phyloP scores from a whole-genome alignment of 2,888 invertebrate species.

The Lasioglossum oenotherae region DNA sequence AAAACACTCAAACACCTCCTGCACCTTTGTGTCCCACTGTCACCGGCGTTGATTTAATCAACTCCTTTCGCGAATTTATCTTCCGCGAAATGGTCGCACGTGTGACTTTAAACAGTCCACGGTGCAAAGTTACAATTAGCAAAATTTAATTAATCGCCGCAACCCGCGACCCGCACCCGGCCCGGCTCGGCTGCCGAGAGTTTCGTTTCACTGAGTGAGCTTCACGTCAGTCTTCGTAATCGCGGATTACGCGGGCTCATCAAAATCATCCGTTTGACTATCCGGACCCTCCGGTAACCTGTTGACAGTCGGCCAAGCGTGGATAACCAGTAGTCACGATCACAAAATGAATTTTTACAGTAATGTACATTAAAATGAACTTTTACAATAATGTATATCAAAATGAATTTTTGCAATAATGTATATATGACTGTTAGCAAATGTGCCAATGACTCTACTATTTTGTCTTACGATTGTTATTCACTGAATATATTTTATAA shows the following conservation, averaged over 20 bases:
- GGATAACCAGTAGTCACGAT: not conserved
- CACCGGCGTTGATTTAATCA: slow-evolving; percentile 3
- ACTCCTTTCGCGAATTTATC: slow-evolving; percentile 9
- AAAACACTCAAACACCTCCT: not conserved
- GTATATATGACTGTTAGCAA: no score
- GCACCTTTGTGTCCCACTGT: not conserved
- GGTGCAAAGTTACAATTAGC: slow-evolving; percentile 10
- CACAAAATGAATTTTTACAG: not conserved
- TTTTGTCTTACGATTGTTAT: no score
- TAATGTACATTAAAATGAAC: not conserved
- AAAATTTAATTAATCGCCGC: slow-evolving; percentile 39
- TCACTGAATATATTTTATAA: no score
- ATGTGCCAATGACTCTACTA: no score
- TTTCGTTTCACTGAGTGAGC: slow-evolving; percentile 1
- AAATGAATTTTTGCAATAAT: not conserved
- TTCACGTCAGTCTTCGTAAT: slow-evolving; percentile 38
- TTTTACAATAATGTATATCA: not conserved
- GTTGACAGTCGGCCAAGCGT: not conserved
- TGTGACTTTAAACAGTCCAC: slow-evolving; percentile 6
- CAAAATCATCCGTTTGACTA: not conserved
- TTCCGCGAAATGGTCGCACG: not conserved
- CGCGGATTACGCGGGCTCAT: not conserved
- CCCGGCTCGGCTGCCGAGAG: not conserved
- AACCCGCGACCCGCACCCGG: not conserved
- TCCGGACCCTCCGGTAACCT: not conserved